Evolutionary conservation across 2,113 vertebrate species (phyloP), one percentile per base, ranked within the genome.

Genomic region (Neogobius melanostomus): DNA sequence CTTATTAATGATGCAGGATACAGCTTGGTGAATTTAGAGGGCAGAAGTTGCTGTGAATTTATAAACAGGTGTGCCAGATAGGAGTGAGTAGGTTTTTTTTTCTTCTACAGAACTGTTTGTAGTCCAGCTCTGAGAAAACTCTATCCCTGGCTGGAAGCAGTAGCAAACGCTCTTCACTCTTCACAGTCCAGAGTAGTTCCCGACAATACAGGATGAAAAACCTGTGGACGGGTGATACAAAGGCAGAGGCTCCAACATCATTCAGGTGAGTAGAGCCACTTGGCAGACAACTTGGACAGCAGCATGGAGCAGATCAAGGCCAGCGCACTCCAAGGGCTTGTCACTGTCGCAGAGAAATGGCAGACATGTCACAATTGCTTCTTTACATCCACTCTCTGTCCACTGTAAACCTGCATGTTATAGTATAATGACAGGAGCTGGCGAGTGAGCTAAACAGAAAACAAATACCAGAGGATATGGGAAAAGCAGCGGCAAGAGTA

Each of bases 251-350:
- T 61, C 14, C 8, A 45, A n/a, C 59, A 61, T 42, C 59, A n/a
- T 61, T 61, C 42, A 61, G 42, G 14, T 11, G 42, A n/a, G 59
- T 42, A 45, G 42, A 45, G 59, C 36, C 42, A 44, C 42, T 61
- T 61, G 59, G 59, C 59, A 61, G 59, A 61, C 42, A 61, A 61
- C 42, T 36, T 61, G 59, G 59, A 45, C 42, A 61, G 59, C 59
- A 44, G 42, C 59, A 45, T 45, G 42, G 14, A 44, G 42, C 7
- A 45, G 59, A 61, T 61, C 59, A 61, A 61, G 42, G 59, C 42
- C 42, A 10, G 42, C 8, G 15, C 14, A 61, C 36, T 61, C 43
- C 44, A 44, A 61, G 59, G 59, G 59, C 59, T 61, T 44, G 36
- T 45, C 42, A 42, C 14, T 15, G 42, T 44, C 9, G 42, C 42